Evolutionary conservation across 2,888 invertebrate species (phyloP), one percentile per base, ranked within the genome.

Genomic region (Arge pagana): DNA sequence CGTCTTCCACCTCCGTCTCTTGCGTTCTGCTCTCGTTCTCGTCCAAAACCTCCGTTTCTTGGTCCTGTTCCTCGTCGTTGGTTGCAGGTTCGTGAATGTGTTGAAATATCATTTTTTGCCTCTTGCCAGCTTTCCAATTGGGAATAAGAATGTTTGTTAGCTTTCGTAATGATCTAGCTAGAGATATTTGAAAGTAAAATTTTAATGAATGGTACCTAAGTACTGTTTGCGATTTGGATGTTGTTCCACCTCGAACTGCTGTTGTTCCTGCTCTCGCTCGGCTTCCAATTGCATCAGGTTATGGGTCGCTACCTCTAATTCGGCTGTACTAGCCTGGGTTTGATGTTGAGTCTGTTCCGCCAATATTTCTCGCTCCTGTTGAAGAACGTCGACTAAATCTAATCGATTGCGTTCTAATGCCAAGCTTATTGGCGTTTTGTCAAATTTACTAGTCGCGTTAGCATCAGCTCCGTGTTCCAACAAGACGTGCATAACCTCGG

Each of bases 381-480:
- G 82, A 2, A 87, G 72, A 45, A 85, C 77, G 39, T 83, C 78
- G 2, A 84, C 74, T 36, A 88, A 80, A 65, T 86, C 86, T 1
- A 77, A 66, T 59, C 86, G 80, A 33, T 85, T 82, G 49, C 86
- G 86, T 63, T 87, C 85, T 24, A 81, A 71, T 0, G 90, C 89
- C 53, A 90, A 80, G 56, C 84, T 83, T 3, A 85, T 70, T 3
- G 89, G 85, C 0, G 87, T 86, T 67, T 87, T 85, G 31, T 85
- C 83, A 71, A 90, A 90, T 77, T 90, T 91, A 65, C 89, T 90
- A 40, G 80, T 72, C 56, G 83, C 74, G 39, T 78, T 78, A 6
- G 85, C 81, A 72, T 89, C 85, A 0, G 94, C 93, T 48, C 92
- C 90, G 66, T 84, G 80, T 52, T 84, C 82, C 41, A 96, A 75